These are phyloP conservation scores for Lasioglossum pauxillum DNA, from an alignment of 2,888 invertebrate species.

Conservation along the genomic window DNA sequence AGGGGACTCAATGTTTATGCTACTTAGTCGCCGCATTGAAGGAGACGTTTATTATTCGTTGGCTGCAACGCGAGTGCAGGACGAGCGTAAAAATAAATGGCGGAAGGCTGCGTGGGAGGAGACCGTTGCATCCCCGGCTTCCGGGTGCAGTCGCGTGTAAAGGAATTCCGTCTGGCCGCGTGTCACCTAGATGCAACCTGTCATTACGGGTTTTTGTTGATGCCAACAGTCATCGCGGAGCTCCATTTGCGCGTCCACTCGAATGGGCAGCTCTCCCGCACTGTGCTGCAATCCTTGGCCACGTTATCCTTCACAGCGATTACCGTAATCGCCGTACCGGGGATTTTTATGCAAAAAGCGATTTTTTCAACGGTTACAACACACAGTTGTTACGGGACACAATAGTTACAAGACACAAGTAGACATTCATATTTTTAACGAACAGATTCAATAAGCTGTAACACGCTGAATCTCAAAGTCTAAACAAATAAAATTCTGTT, in stretches of 20 bases:
- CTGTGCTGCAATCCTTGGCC: background rate
- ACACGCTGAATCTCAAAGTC: too few relatives aligned
- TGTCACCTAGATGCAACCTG: constrained; percentile 43
- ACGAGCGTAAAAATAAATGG: constrained; percentile 65
- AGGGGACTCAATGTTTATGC: constrained; percentile 23
- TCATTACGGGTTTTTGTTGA: constrained; percentile 44
- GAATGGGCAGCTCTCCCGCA: background rate
- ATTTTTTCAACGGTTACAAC: background rate
- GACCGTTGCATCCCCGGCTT: constrained; percentile 36
- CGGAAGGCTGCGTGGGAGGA: constrained; percentile 35
- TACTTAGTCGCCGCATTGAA: constrained; percentile 69
- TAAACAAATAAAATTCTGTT: too few relatives aligned
- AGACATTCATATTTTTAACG: too few relatives aligned
- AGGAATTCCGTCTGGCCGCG: constrained; percentile 44
- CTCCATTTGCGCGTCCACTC: background rate
- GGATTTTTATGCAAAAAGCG: background rate
- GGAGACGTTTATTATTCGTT: constrained; percentile 70
- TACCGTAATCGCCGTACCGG: too few relatives aligned
- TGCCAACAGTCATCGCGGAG: constrained; percentile 11
- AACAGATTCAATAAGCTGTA: too few relatives aligned
- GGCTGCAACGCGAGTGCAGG: constrained; percentile 42
- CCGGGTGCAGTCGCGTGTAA: constrained; percentile 50
- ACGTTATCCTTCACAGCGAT: background rate
- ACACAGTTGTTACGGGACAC: too few relatives aligned
- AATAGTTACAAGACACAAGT: too few relatives aligned